phyloP scores from a whole-genome alignment of 1,140 invertebrate species.

The Limonius californicus region DNA sequence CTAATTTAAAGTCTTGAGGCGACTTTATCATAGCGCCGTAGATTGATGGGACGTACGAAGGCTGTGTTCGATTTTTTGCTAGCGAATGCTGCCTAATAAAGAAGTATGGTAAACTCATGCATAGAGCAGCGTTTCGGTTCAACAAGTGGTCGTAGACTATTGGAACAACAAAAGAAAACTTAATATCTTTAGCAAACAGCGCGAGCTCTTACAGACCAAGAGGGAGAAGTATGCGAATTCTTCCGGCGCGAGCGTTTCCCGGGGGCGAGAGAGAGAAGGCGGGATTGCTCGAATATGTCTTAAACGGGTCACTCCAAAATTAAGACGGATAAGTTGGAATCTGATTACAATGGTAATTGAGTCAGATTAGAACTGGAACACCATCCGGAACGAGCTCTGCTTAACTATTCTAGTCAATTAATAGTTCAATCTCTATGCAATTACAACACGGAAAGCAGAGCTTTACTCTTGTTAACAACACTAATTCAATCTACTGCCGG shows the following conservation, averaged over 20 bases:
- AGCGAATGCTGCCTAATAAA: not conserved
- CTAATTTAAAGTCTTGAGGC: not conserved
- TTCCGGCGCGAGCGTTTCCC: not conserved
- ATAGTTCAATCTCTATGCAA: constrained; percentile 32
- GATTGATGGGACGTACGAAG: not conserved
- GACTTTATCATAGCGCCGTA: not conserved
- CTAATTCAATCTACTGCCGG: constrained; percentile 22
- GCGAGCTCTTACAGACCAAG: not conserved
- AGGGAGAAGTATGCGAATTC: not conserved
- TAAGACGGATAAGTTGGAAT: constrained; percentile 20
- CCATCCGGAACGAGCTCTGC: constrained; percentile 17
- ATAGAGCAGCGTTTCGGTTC: not conserved
- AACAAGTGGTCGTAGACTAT: constrained; percentile 10
- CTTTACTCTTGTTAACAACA: constrained; percentile 25
- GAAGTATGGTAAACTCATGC: not conserved
- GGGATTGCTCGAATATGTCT: not conserved
- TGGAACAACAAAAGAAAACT: constrained; percentile 13
- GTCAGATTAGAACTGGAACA: constrained; percentile 20
- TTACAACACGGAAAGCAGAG: constrained; percentile 24
- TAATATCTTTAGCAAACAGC: constrained; percentile 3
- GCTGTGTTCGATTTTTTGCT: not conserved
- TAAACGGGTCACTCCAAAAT: not conserved
- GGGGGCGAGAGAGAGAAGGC: too few relatives aligned
- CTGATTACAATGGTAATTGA: constrained; percentile 30
- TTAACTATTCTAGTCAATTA: constrained; percentile 30